Base-by-base conservation (phyloP, 2,113 vertebrate species). In the Isichthys henryi region DNA sequence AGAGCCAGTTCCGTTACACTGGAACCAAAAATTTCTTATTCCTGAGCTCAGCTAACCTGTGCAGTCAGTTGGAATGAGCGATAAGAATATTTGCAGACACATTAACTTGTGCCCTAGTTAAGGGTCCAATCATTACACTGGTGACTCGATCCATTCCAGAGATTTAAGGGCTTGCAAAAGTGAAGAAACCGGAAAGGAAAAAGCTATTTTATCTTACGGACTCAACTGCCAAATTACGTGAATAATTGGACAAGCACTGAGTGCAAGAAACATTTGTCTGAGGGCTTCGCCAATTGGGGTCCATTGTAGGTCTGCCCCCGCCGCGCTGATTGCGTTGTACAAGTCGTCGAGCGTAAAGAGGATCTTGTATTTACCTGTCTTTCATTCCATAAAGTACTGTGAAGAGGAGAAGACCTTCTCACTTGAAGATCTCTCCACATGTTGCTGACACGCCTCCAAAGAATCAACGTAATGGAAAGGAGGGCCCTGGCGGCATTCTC, bases 81-180 rank as follows among this genome's bases (percentile, higher is more conserved):
- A 84, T 84, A 27, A 58, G 88, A 46, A 66, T 49, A 49, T 77
- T 88, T 88, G 45, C 62, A 50, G 88, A 74, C 88, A 35, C 62
- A 88, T 88, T 88, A 88, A 48, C 58, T 88, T 46, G 53, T 48
- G 88, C 88, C 15, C n/a, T 50, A 45, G 87, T 88, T 88, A 88
- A 46, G 88, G 58, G 62, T 88, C 58, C 66, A 8, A 46, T 66
- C 45, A 31, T 48, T 49, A 45, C 8, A n/a, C 62, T 48, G 56
- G 88, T 17, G 23, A 43, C 23, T 84, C 35, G 39, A 48, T 84
- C 45, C 39, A 84, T 48, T 45, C 82, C 82, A 48, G 35, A 84
- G 82, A 84, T 84, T 84, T 84, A 84, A 84, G 45, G 82, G 82
- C 21, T 84, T 48, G 82, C n/a, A n/a, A 84, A 84, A 84, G 82